A percentile compares a stretch with the other conserved stretches of the same genome.
These are phyloP conservation scores for Criorhina ranunculi DNA, from an alignment of 2,888 invertebrate genomes.

Conservation along the genomic window DNA sequence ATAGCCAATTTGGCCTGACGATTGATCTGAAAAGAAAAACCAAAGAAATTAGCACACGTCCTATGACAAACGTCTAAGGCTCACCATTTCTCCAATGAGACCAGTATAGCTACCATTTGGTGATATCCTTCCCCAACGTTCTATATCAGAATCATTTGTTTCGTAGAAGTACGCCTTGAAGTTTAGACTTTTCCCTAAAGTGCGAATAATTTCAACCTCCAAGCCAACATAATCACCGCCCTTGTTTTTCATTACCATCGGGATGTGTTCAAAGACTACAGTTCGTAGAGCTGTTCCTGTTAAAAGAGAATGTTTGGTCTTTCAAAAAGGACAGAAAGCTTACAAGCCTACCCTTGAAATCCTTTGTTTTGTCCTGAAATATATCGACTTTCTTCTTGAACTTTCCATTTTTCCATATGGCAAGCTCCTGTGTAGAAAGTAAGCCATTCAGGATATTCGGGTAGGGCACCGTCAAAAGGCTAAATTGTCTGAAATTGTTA, in stretches of 20 bases:
- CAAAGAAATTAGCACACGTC: no score
- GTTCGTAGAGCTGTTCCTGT: slow-evolving; percentile 80
- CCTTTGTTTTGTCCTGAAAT: slow-evolving; percentile 82
- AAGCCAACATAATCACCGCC: slow-evolving; percentile 79
- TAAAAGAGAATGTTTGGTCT: background rate
- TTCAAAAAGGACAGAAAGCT: background rate
- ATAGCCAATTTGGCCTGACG: slow-evolving; percentile 90
- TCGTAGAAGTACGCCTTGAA: slow-evolving; percentile 89
- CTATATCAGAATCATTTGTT: slow-evolving; percentile 86
- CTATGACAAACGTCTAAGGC: background rate
- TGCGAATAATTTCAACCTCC: slow-evolving; percentile 84
- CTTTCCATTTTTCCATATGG: slow-evolving; percentile 88
- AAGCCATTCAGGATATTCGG: slow-evolving; percentile 86
- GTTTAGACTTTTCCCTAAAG: slow-evolving; percentile 89
- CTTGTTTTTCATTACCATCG: slow-evolving; percentile 80
- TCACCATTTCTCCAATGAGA: slow-evolving; percentile 89
- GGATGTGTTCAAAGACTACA: slow-evolving; percentile 81
- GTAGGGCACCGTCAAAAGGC: slow-evolving; percentile 90
- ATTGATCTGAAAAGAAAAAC: slow-evolving; percentile 80
- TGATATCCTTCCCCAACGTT: slow-evolving; percentile 89
- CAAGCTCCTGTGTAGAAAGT: slow-evolving; percentile 87
- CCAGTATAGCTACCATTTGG: slow-evolving; percentile 89
- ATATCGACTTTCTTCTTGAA: slow-evolving; percentile 82
- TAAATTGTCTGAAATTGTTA: slow-evolving; percentile 86
- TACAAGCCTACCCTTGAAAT: slow-evolving; percentile 81